A percentile compares a stretch with the other conserved stretches of the same genome.
These are phyloP conservation scores for Nothobranchius kuhntae DNA, from an alignment of 2,113 vertebrate genomes.

Conservation along the genomic window DNA sequence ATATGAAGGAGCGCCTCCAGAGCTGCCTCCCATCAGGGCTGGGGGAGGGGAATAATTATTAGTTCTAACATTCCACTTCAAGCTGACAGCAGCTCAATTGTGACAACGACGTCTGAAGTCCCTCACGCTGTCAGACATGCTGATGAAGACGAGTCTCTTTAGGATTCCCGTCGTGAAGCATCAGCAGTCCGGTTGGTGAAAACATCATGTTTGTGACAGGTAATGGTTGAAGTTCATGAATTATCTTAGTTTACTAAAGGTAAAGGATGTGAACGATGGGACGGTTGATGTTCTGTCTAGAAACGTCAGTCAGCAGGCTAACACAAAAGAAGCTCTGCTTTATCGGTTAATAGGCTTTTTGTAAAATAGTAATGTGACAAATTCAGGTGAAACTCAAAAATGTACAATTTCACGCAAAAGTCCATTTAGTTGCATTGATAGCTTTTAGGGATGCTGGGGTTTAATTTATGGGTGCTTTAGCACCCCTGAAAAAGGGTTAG, in stretches of 20 bases:
- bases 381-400: too few relatives aligned
- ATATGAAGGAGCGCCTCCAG: conserved; percentile 36
- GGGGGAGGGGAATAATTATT: conserved; percentile 54
- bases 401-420: too few relatives aligned
- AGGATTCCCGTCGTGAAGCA: conserved; percentile 41
- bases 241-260: not conserved
- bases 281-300: not conserved
- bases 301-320: conserved; percentile 5
- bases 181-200: conserved; percentile 44
- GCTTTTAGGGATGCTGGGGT: too few relatives aligned
- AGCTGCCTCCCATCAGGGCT: conserved; percentile 19
- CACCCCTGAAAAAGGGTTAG: too few relatives aligned
- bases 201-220: conserved; percentile 26
- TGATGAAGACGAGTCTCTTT: conserved; percentile 37
- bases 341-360: not conserved
- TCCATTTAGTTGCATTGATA: too few relatives aligned
- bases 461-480: too few relatives aligned
- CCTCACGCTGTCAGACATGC: conserved; percentile 41
- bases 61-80: conserved; percentile 51
- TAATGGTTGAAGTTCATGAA: conserved; percentile 13
- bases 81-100: conserved; percentile 40
- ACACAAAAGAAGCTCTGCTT: too few relatives aligned
- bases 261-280: conserved; percentile 11
- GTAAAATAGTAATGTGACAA: not conserved
- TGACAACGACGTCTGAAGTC: conserved; percentile 45